phyloP scores from a whole-genome alignment of 2,113 vertebrate genomes.

The Arizona elegans region DNA sequence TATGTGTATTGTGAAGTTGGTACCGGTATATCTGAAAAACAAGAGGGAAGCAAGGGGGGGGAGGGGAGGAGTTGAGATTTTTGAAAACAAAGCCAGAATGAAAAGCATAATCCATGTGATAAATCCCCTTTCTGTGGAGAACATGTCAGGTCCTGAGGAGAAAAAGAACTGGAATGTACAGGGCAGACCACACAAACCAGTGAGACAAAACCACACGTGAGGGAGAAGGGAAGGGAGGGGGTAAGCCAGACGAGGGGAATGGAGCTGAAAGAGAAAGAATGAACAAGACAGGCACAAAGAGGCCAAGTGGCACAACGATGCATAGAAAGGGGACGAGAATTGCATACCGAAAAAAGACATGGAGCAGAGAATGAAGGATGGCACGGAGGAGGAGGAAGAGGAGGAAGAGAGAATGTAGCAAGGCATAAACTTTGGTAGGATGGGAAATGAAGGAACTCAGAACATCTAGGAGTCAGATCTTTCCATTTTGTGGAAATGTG shows the following conservation, averaged over 20 bases:
- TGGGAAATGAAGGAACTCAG: slow-evolving; percentile 31
- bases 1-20: slow-evolving; percentile 16
- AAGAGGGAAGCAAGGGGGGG: not conserved
- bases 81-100: slow-evolving; percentile 48
- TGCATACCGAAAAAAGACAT: slow-evolving; percentile 15
- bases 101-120: slow-evolving; percentile 51
- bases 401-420: not conserved
- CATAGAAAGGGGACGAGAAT: slow-evolving; percentile 34
- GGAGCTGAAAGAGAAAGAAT: slow-evolving; percentile 41
- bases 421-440: not conserved
- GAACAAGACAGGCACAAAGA: slow-evolving; percentile 24
- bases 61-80: not conserved
- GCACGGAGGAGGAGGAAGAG: not conserved
- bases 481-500: slow-evolving; percentile 23
- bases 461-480: slow-evolving; percentile 33
- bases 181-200: slow-evolving; percentile 60
- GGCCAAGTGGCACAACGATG: slow-evolving; percentile 33
- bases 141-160: slow-evolving; percentile 64
- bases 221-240: slow-evolving; percentile 41
- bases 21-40: slow-evolving; percentile 12
- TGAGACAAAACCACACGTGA: slow-evolving; percentile 55
- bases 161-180: slow-evolving; percentile 62
- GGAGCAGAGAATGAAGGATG: slow-evolving; percentile 28
- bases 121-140: slow-evolving; percentile 47
- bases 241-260: slow-evolving; percentile 42